These are phyloP conservation scores for Aromia moschata DNA, from an alignment of 2,888 invertebrate species.

Conservation along the genomic window DNA sequence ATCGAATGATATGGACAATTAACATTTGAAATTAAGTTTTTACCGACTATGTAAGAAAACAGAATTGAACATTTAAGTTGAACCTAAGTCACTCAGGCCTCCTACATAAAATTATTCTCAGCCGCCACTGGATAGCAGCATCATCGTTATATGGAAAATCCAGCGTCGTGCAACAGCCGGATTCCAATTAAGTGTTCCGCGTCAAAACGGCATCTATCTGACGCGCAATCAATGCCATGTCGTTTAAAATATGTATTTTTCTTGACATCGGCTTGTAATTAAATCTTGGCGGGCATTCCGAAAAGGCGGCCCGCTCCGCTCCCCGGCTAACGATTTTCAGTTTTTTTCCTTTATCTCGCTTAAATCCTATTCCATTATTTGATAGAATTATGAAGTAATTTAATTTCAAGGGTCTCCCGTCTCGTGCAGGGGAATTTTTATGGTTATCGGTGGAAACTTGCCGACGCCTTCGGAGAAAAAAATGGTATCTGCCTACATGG, in stretches of 20 bases:
- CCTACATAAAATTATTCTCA: too few species aligned
- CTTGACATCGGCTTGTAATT: conserved; percentile 21
- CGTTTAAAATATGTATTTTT: conserved; percentile 18
- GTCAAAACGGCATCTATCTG: conserved; percentile 23
- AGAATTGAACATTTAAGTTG: too few species aligned
- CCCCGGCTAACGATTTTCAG: conserved; percentile 14
- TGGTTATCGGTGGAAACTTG: too few species aligned
- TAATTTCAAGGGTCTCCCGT: conserved; percentile 18
- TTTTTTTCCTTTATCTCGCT: conserved; percentile 8
- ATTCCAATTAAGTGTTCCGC: conserved; percentile 40
- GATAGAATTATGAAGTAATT: conserved; percentile 21
- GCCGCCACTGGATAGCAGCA: conserved; percentile 31
- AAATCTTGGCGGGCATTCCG: conserved; percentile 26
- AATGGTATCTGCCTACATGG: too few species aligned
- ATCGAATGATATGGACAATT: too few species aligned
- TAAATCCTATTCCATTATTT: conserved; percentile 15
- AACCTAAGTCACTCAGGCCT: too few species aligned
- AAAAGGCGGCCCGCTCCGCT: conserved; percentile 17
- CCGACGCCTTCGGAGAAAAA: too few species aligned
- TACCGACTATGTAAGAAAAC: too few species aligned
- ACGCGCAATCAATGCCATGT: not conserved
- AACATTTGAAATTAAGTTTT: too few species aligned
- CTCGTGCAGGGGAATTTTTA: too few species aligned
- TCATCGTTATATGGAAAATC: conserved; percentile 14
- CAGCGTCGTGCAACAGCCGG: conserved; percentile 20